Percentiles rank a stretch among this genome's conserved stretches.
phyloP scores from a whole-genome alignment of 2,888 invertebrate genomes.

The Spialia ferax region DNA sequence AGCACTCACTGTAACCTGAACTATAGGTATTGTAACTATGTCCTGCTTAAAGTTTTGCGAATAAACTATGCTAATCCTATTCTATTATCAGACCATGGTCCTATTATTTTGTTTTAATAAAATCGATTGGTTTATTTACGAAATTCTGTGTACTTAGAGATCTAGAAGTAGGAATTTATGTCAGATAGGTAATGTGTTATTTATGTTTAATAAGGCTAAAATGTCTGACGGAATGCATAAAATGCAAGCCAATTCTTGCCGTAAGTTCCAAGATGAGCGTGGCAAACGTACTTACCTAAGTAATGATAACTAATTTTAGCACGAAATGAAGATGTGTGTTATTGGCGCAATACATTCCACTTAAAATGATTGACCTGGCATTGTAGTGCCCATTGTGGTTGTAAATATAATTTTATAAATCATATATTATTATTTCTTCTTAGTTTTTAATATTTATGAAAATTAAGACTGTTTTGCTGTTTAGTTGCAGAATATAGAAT shows the following conservation, averaged over 20 bases:
- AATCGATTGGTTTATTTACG: neutral
- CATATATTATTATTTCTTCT: conserved; percentile 32
- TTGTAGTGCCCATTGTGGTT: conserved; percentile 16
- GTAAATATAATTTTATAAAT: conserved; percentile 39
- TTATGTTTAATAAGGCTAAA: neutral
- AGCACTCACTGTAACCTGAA: conserved; percentile 8
- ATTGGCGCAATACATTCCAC: conserved; percentile 30
- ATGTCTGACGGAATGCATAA: neutral
- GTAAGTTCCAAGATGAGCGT: neutral
- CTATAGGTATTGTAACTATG: no score
- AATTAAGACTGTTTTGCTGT: conserved; percentile 35
- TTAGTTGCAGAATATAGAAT: conserved; percentile 6
- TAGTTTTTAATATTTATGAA: conserved; percentile 40
- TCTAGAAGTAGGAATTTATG: neutral
- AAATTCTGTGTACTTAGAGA: neutral
- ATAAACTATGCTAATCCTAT: neutral
- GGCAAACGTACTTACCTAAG: neutral
- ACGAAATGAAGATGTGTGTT: neutral
- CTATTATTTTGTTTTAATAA: neutral
- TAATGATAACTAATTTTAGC: neutral
- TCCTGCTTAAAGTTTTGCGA: conserved; percentile 3
- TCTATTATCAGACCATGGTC: neutral
- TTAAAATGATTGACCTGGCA: conserved; percentile 20
- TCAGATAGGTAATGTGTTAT: conserved; percentile 1
- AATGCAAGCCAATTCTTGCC: conserved; percentile 4